A percentile compares a stretch with the other conserved stretches of the same genome.
These are phyloP conservation scores for Pseudococcus jackbeardsleyi DNA, from an alignment of 2,888 invertebrate genomes.

Conservation along the genomic window DNA sequence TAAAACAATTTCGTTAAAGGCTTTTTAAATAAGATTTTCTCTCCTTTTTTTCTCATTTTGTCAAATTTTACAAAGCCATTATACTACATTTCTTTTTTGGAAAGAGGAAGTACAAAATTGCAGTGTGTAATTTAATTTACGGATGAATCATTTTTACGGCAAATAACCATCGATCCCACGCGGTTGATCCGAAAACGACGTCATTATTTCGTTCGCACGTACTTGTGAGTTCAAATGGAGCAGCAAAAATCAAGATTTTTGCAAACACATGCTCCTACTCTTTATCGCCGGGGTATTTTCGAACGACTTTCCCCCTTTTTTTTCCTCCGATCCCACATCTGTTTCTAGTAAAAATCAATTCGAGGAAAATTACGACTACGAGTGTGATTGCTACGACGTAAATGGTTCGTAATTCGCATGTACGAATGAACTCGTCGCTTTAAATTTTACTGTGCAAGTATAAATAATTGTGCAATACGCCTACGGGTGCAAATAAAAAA, in stretches of 20 bases:
- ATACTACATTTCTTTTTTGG: no score
- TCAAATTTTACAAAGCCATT: no score
- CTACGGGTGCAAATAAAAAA: slow-evolving; percentile 19
- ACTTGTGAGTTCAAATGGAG: not conserved
- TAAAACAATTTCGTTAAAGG: no score
- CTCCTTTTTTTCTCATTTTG: no score
- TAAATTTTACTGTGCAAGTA: slow-evolving; percentile 24
- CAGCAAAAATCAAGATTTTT: no score
- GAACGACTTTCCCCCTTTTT: not conserved
- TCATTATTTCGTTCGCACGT: not conserved
- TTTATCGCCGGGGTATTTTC: not conserved
- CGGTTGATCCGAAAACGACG: not conserved
- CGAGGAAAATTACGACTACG: not conserved
- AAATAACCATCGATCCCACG: not conserved
- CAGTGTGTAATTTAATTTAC: no score
- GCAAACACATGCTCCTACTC: not conserved
- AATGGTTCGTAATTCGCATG: not conserved
- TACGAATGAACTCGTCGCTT: not conserved
- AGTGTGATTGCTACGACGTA: not conserved
- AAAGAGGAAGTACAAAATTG: no score
- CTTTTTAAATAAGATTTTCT: no score
- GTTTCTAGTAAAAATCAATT: not conserved
- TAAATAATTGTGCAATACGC: slow-evolving; percentile 42
- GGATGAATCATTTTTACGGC: not conserved
- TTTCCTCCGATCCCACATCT: not conserved